Evolutionary conservation across 2,113 vertebrate genomes (phyloP).

Genomic region (Furnarius figulus): DNA sequence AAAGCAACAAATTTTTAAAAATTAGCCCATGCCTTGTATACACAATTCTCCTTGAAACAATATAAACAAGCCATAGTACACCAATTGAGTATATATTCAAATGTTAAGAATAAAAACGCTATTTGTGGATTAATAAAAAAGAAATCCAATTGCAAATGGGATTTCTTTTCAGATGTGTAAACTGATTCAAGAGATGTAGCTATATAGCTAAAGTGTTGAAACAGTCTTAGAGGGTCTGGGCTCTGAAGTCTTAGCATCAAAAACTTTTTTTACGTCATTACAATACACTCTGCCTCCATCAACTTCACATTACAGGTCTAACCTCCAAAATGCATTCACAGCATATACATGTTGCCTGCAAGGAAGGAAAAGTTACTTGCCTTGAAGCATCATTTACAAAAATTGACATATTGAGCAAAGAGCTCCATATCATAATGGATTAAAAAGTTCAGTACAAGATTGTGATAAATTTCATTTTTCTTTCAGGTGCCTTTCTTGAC

Average conservation of each 20-base stretch:
- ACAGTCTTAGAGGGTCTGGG: background rate
- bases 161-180: background rate
- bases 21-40: background rate
- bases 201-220: background rate
- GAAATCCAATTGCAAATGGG: background rate
- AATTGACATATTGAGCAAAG: background rate
- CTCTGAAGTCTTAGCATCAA: background rate
- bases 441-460: background rate
- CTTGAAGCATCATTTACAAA: background rate
- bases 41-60: background rate
- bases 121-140: background rate
- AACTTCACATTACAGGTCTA: background rate
- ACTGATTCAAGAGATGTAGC: background rate
- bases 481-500: background rate
- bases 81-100: background rate
- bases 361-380: background rate
- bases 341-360: background rate
- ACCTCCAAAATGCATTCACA: background rate
- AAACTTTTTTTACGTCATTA: background rate
- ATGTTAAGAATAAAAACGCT: background rate
- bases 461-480: background rate
- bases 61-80: background rate
- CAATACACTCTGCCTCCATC: background rate
- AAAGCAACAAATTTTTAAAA: background rate
- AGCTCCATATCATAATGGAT: rapidly evolving